phyloP scores from a whole-genome alignment of 1,140 invertebrate species.

The Cotesia vestalis region DNA sequence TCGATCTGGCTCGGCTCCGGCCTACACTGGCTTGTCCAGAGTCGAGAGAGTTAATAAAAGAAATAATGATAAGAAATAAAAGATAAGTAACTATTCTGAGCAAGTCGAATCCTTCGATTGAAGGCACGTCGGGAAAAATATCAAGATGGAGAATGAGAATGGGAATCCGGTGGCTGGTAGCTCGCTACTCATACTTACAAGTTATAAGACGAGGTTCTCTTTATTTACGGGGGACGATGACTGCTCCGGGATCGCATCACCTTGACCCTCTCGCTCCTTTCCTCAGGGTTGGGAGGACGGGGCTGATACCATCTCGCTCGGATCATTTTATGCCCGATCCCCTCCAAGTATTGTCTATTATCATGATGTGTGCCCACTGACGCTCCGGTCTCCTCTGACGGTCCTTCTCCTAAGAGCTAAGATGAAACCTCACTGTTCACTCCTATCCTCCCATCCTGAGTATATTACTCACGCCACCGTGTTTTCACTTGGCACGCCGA shows the following conservation, averaged over 20 bases:
- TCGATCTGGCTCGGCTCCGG: neutral
- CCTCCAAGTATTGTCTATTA: constrained; percentile 33
- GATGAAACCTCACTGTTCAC: constrained; percentile 35
- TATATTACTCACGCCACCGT: constrained; percentile 67
- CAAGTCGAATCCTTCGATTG: neutral
- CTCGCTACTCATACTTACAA: constrained; percentile 31
- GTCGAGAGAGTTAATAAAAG: neutral
- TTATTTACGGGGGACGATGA: constrained; percentile 60
- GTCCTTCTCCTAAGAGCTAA: neutral
- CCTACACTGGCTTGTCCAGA: no score
- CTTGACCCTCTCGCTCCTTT: constrained; percentile 53
- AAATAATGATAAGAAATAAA: neutral
- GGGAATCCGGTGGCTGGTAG: constrained; percentile 45
- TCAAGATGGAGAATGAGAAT: neutral
- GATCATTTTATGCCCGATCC: constrained; percentile 34
- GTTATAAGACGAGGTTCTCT: constrained; percentile 25
- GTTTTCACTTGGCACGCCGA: constrained; percentile 65
- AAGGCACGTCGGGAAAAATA: neutral
- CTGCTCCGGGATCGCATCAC: constrained; percentile 56
- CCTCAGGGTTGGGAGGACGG: constrained; percentile 33
- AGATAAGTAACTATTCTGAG: neutral
- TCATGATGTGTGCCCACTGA: neutral
- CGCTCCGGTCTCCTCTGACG: neutral
- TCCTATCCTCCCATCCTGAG: constrained; percentile 45
- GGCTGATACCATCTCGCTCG: constrained; percentile 34